Evolutionary conservation across 2,113 vertebrate genomes (phyloP), one percentile per base, ranked within the genome.

Genomic region (Brachirus orientalis): DNA sequence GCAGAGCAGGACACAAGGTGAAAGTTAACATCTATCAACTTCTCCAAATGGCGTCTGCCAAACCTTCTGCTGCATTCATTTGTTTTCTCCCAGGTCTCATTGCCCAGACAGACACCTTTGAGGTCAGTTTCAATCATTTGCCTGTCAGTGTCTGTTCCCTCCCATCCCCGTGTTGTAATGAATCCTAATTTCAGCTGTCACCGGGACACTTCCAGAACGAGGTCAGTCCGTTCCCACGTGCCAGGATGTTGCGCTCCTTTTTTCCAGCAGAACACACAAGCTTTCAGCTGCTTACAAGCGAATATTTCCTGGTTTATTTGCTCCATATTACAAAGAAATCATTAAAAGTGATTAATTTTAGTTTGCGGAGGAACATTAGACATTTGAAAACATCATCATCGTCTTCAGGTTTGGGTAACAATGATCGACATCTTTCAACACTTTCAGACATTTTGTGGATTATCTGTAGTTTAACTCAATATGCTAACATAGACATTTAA

Each of bases 61-160:
- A 48, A 75, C 54, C 53, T 69, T 75, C 14, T 7, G 64, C 22
- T 19, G 14, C 10, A 28, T 28, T 8, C 19, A 56, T 44, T 60
- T 67, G 71, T 64, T 40, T 1, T 3, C 28, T 18, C 37, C 2
- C 14, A 18, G 20, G 57, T 72, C 41, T 44, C 4, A 3, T 19
- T 45, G 61, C 38, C 51, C 69, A 65, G 65, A 75, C 63, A 36
- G 69, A 77, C 65, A 35, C 54, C 69, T 53, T 33, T 0, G 36
- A 65, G 59, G 80, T 78, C 73, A 75, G 54, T 43, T 75, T 82
- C 80, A 75, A 72, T 89, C 80, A 61, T 55, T 70, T 59, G 47
- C 36, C 28, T 71, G 56, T 65, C 74, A 70, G 67, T 37, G 50
- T 45, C 50, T 56, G 45, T 73, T 75, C 55, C 64, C 9, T 22